Conservation (phyloP, 1,140 invertebrate species). For the Caenorhabditis tropicalis region DNA sequence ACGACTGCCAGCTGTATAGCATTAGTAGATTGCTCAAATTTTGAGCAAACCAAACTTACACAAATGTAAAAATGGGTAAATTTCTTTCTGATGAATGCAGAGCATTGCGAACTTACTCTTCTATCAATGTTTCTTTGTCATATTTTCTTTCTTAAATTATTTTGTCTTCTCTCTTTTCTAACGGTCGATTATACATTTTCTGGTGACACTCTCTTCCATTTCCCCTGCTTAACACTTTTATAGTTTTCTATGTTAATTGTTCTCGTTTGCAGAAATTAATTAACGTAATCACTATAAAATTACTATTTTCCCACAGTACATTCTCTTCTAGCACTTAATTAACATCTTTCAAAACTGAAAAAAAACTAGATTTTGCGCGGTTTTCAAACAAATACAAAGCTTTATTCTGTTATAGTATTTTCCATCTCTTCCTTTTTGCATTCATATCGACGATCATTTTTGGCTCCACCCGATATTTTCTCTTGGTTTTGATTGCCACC, state of each 20-base stretch:
- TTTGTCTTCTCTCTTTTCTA: constrained; percentile 2
- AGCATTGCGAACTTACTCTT: constrained; percentile 12
- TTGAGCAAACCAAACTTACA: background rate
- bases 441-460: background rate
- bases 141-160: constrained; percentile 39
- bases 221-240: constrained; percentile 13
- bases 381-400: constrained; percentile 9
- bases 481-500: background rate
- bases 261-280: background rate
- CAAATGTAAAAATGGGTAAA: constrained; percentile 43
- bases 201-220: background rate
- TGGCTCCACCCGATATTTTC: background rate
- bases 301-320: background rate
- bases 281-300: constrained; percentile 13
- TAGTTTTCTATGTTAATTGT: constrained; percentile 1
- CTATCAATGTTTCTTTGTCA: constrained; percentile 25
- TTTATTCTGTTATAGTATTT: constrained; percentile 16
- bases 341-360: constrained; percentile 15
- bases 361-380: constrained; percentile 29
- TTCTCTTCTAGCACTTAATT: constrained; percentile 10
- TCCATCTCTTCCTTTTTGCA: background rate
- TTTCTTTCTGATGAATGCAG: constrained; percentile 38
- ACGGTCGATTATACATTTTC: constrained; percentile 35
- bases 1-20: background rate
- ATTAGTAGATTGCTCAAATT: constrained; percentile 4